phyloP scores from a whole-genome alignment of 2,797 vertebrate species.

The Cuniculus paca region DNA sequence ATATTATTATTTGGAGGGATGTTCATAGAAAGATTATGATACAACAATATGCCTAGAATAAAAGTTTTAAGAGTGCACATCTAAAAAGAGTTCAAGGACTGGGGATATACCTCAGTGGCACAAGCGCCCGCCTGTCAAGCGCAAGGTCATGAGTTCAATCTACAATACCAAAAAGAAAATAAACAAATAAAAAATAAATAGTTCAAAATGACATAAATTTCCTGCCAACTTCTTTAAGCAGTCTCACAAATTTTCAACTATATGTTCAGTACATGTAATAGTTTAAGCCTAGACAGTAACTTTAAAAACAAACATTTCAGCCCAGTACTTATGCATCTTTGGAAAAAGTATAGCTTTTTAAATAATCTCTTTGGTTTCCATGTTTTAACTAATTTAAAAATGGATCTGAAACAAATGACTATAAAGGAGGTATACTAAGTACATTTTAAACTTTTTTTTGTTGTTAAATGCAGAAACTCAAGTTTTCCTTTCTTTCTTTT shows the following conservation, averaged over 20 bases:
- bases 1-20: not conserved
- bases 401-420: conserved; percentile 52
- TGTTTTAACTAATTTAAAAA: conserved; percentile 48
- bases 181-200: no score
- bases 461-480: no score
- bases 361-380: conserved; percentile 26
- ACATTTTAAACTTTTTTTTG: conserved; percentile 57
- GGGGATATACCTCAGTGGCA: no score
- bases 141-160: no score
- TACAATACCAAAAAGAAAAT: no score
- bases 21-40: not conserved
- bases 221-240: conserved; percentile 3
- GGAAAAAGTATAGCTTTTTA: conserved; percentile 22
- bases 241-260: not conserved
- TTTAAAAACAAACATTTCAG: not conserved
- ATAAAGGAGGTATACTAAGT: not conserved
- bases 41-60: not conserved
- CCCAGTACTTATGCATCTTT: not conserved
- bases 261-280: not conserved
- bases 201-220: conserved; percentile 15
- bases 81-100: conserved; percentile 17
- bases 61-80: not conserved
- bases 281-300: conserved; percentile 35
- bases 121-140: no score
- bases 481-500: no score